Percentiles rank a stretch among this genome's conserved stretches.
Conservation (phyloP, 2,888 invertebrate genomes). For the Poecilus cupreus region DNA sequence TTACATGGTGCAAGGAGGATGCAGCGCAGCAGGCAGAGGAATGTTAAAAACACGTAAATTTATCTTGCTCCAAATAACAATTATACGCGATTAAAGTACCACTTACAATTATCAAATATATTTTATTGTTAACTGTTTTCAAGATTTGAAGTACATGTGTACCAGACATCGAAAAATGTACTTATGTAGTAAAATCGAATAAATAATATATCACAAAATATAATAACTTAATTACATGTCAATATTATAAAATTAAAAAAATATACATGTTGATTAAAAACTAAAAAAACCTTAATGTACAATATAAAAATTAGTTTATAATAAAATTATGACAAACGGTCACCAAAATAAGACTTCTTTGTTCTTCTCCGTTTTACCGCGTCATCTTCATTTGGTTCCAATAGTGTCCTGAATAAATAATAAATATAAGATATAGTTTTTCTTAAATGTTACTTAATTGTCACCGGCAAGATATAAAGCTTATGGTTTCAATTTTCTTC, state of each 20-base stretch:
- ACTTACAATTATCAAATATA: no score
- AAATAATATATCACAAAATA: conserved; percentile 1
- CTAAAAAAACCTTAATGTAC: conserved; percentile 21
- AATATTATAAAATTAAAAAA: conserved; percentile 2
- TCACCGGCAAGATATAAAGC: not conserved
- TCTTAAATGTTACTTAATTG: not conserved
- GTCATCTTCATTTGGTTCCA: conserved; percentile 1
- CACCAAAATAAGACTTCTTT: conserved; percentile 33
- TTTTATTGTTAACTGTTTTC: no score
- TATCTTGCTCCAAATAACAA: no score
- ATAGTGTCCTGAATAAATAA: conserved; percentile 24
- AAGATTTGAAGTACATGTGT: no score
- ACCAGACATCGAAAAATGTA: not conserved
- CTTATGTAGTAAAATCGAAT: not conserved
- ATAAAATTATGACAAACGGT: not conserved
- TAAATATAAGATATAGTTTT: not conserved
- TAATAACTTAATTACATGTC: not conserved
- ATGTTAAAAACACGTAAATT: no score
- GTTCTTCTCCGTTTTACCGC: not conserved
- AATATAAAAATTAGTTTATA: not conserved
- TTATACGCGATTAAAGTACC: no score
- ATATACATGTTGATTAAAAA: no score
- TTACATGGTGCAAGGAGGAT: no score
- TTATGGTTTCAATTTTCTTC: conserved; percentile 10
- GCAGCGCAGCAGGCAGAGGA: no score